Conservation (phyloP, 2,113 vertebrate genomes). For the Perca flavescens region DNA sequence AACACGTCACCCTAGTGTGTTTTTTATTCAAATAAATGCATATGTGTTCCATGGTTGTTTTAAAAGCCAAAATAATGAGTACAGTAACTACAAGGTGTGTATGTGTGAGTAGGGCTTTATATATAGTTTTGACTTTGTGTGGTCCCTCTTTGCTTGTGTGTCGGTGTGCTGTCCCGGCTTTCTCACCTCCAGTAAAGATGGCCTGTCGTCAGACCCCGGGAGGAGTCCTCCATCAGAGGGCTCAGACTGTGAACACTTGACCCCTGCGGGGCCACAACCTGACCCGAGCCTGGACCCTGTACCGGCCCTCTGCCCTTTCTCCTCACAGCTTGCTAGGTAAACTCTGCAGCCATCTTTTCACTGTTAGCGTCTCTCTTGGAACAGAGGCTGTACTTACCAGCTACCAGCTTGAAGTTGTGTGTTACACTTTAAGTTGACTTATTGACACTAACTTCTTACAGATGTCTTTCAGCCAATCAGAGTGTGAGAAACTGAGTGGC, state of each 20-base stretch:
- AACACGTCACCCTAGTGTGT: too few species aligned
- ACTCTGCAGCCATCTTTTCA: neutral
- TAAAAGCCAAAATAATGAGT: too few species aligned
- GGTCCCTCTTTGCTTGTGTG: neutral
- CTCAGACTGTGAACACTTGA: constrained; percentile 17
- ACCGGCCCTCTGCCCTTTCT: constrained; percentile 2
- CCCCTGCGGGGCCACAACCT: constrained; percentile 2
- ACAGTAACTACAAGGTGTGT: too few species aligned
- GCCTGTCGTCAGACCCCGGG: neutral
- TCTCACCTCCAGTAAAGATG: constrained; percentile 9
- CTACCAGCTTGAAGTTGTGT: too few species aligned
- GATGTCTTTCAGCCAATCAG: too few species aligned
- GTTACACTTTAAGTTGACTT: too few species aligned
- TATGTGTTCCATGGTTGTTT: too few species aligned
- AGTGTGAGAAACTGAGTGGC: too few species aligned
- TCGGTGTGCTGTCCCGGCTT: neutral
- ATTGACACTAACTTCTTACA: too few species aligned
- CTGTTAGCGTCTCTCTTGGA: neutral
- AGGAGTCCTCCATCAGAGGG: constrained; percentile 6
- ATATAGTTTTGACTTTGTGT: neutral
- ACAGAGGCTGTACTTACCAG: too few species aligned
- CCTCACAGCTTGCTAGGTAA: constrained; percentile 5
- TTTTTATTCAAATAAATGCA: too few species aligned
- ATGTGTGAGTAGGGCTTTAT: too few species aligned
- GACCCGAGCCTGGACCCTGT: constrained; percentile 8